Evolutionary conservation across 2,113 vertebrate genomes (phyloP).

Genomic region (Neogobius melanostomus): DNA sequence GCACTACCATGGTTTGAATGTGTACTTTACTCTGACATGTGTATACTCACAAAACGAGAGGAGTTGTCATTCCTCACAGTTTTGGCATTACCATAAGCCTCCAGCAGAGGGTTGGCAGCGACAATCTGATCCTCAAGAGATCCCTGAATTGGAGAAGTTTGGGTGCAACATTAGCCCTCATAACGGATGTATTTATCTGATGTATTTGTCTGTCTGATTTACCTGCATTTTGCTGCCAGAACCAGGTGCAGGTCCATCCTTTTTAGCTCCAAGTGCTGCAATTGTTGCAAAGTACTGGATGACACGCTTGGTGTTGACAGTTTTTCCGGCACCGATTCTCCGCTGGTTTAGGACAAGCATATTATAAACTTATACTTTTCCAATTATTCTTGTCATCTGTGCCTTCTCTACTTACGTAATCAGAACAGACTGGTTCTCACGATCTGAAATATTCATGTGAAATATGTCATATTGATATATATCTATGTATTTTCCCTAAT

Average conservation of each 20-base stretch:
- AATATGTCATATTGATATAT: no score
- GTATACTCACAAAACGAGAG: constrained; percentile 78
- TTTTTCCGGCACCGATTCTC: constrained; percentile 91
- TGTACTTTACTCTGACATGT: neutral
- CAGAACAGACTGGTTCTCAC: constrained; percentile 76
- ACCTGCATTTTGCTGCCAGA: constrained; percentile 78
- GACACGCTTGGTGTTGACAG: constrained; percentile 86
- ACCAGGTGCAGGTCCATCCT: constrained; percentile 26
- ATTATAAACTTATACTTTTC: neutral
- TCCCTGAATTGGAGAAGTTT: constrained; percentile 67
- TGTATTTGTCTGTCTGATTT: neutral
- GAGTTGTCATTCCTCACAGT: constrained; percentile 85
- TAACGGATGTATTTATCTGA: no score
- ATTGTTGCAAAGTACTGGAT: constrained; percentile 90
- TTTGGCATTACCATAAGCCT: constrained; percentile 83
- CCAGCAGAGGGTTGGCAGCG: constrained; percentile 81
- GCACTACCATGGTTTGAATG: neutral
- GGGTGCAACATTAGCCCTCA: no score
- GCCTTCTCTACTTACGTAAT: constrained; percentile 77
- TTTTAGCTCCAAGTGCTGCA: constrained; percentile 58
- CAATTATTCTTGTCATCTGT: neutral
- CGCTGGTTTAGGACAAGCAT: constrained; percentile 51
- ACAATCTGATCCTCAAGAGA: constrained; percentile 82
- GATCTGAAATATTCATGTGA: constrained; percentile 14
- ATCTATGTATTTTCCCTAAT: no score